phyloP scores from a whole-genome alignment of 1,140 invertebrate genomes.

The Zaprionus gabonicus region DNA sequence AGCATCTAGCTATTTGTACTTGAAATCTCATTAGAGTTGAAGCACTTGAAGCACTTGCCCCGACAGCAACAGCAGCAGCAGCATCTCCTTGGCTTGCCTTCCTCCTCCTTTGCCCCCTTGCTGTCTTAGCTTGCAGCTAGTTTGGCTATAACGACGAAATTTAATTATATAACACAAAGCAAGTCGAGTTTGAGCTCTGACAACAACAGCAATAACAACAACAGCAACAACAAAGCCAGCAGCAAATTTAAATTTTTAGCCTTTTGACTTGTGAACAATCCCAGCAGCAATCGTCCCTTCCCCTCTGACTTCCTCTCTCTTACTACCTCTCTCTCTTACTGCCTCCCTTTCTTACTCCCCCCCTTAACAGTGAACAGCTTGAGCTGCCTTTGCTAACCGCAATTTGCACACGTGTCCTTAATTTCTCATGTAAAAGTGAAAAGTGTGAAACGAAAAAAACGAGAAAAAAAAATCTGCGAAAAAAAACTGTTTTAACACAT shows the following conservation, averaged over 20 bases:
- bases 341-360: not conserved
- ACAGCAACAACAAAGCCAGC: constrained; percentile 60
- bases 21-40: constrained; percentile 81
- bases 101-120: not conserved
- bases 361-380: not conserved
- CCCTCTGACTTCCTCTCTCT: no score
- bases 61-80: constrained; percentile 47
- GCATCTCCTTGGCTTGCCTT: not conserved
- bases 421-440: constrained; percentile 49
- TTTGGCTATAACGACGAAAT: constrained; percentile 60
- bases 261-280: constrained; percentile 58
- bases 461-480: not conserved
- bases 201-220: constrained; percentile 38
- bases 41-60: constrained; percentile 74
- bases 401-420: constrained; percentile 60
- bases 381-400: constrained; percentile 52
- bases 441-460: constrained; percentile 57
- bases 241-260: constrained; percentile 74
- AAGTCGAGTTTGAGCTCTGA: constrained; percentile 29
- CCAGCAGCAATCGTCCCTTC: not conserved
- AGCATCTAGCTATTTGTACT: constrained; percentile 68
- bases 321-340: not conserved
- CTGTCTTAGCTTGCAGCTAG: constrained; percentile 28
- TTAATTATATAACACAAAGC: constrained; percentile 77
- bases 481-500: constrained; percentile 14